Evolutionary conservation across 2,113 vertebrate species (phyloP).

Genomic region (Brachyhypopomus gauderio): DNA sequence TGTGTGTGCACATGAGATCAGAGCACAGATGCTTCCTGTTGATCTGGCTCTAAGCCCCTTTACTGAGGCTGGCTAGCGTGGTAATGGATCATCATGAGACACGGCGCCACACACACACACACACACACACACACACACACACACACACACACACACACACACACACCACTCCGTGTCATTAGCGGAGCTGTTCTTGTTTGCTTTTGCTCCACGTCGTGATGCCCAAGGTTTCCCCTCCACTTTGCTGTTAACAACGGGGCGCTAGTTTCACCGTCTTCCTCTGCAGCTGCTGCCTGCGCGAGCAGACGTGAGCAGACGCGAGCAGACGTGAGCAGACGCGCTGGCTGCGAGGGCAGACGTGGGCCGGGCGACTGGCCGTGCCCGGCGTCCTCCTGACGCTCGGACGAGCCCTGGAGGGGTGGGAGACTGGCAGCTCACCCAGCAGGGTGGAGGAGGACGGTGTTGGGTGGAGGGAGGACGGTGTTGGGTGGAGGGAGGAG

Average conservation of each 20-base stretch:
- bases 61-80: neutral
- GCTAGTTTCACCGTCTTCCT: constrained; percentile 13
- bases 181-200: neutral
- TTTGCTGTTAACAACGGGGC: constrained; percentile 35
- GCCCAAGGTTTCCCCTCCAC: constrained; percentile 24
- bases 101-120: neutral
- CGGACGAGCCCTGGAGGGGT: no score
- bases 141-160: neutral
- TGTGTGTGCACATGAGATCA: neutral
- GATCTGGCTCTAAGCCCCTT: no score
- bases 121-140: neutral
- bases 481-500: no score
- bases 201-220: neutral
- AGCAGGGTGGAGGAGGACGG: no score
- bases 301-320: constrained; percentile 17
- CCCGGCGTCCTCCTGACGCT: no score
- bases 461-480: no score
- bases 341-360: constrained; percentile 15
- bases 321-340: constrained; percentile 19
- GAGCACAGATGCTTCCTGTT: neutral
- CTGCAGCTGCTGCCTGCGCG: constrained; percentile 9
- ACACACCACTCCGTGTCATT: neutral
- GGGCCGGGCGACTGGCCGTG: constrained; percentile 32
- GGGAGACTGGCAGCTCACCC: constrained; percentile 50
- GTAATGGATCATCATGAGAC: constrained; percentile 8